Base-by-base conservation (phyloP, 2,888 invertebrate species). In the Tethea ocularis region DNA sequence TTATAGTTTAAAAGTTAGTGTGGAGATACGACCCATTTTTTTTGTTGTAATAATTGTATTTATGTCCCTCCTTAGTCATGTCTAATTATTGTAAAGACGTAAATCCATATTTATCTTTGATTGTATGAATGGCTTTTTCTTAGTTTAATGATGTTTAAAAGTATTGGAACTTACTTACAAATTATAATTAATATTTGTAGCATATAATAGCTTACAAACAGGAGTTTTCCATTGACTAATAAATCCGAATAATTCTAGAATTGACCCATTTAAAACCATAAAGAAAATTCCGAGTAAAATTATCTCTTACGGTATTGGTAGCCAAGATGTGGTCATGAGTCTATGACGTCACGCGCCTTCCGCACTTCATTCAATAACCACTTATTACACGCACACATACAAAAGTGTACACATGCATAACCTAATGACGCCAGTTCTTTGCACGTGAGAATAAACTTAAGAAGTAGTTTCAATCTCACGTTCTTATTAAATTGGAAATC, bases 291-390 rank as follows among this genome's bases (percentile, higher is more conserved):
- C 15, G 5, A 33, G 22, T 56, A 38, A 22, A 71, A 66, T 53
- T 67, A 68, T 60, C 64, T 67, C 67, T 58, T 54, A 61, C 53
- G 54, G 59, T 53, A 54, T 15, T 3, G 17, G 13, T 20, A 8
- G 13, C 26, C 15, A 11, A 26, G 13, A 17, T 46, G 59, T 63
- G 68, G 69, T 74, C 68, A 71, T 65, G 60, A 60, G 51, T 52
- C 38, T 24, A 66, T 81, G 75, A 78, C 78, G 80, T 73, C 67
- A 74, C 58, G 51, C 60, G 61, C 65, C 75, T 75, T 80, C 77
- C 80, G 81, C 67, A 77, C 65, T 78, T 75, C 81, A 80, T 78
- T 66, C 63, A 60, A 56, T 65, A 72, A 52, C 61, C 61, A 63
- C 17, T 53, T 29, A 60, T 54, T 66, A 72, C 57, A 61, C 62